These are phyloP conservation scores for Ivindomyrus marchei DNA, from an alignment of 2,113 vertebrate genomes.

Conservation along the genomic window DNA sequence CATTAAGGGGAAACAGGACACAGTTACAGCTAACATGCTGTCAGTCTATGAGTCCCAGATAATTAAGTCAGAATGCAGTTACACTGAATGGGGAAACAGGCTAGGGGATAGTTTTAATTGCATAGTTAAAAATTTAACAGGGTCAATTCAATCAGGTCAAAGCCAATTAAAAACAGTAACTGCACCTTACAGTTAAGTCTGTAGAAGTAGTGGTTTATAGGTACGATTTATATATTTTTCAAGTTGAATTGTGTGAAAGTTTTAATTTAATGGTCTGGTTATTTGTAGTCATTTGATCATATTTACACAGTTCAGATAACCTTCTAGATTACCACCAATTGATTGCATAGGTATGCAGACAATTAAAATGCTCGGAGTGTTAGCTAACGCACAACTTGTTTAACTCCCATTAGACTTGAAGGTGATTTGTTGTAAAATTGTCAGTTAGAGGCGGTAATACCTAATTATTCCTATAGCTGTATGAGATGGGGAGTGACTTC, in stretches of 20 bases:
- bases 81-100: background rate
- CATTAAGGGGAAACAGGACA: constrained; percentile 24
- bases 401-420: background rate
- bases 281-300: background rate
- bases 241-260: background rate
- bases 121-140: background rate
- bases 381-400: background rate
- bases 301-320: background rate
- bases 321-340: background rate
- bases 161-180: background rate
- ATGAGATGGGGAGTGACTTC: background rate
- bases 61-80: constrained; percentile 8
- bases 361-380: background rate
- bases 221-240: background rate
- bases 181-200: background rate
- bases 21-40: constrained; percentile 18
- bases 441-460: background rate
- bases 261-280: background rate
- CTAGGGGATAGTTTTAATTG: background rate
- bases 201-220: background rate
- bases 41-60: background rate
- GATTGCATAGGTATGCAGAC: background rate
- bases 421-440: background rate
- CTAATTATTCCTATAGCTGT: background rate
- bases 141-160: background rate